These are phyloP conservation scores for Andricus quercusramuli DNA, from an alignment of 2,888 invertebrate genomes.

Conservation along the genomic window DNA sequence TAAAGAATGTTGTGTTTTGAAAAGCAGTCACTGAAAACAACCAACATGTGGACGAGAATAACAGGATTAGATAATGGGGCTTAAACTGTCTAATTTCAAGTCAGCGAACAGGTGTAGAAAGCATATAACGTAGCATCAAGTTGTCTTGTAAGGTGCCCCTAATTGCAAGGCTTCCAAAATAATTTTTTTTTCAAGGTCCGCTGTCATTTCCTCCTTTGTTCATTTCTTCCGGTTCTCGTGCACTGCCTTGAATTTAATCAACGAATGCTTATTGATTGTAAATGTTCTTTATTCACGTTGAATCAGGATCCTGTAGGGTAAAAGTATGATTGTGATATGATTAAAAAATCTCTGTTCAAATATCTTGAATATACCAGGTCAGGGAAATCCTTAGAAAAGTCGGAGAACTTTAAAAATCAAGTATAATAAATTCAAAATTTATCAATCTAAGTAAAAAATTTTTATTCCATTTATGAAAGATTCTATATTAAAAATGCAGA, in stretches of 20 bases:
- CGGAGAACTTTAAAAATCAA: no score
- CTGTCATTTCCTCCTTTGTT: constrained; percentile 46
- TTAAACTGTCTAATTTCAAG: constrained; percentile 3
- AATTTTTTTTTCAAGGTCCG: constrained; percentile 54
- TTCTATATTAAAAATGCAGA: no score
- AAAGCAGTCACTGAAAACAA: background rate
- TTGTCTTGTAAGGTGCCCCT: background rate
- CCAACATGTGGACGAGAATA: background rate
- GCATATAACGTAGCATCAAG: background rate
- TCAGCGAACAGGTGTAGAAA: constrained; percentile 9
- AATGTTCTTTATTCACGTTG: background rate
- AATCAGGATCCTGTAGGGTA: background rate
- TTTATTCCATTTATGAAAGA: no score
- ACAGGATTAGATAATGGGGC: background rate
- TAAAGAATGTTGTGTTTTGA: background rate
- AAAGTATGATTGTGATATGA: background rate
- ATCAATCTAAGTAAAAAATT: no score
- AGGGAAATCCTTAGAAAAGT: no score
- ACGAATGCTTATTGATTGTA: constrained; percentile 17
- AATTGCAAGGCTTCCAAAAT: constrained; percentile 47
- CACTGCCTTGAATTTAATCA: constrained; percentile 34
- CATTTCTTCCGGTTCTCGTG: constrained; percentile 45
- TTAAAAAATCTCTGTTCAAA: no score
- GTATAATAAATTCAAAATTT: no score
- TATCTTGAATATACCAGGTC: no score